Percentiles rank a stretch among this genome's conserved stretches.
Evolutionary conservation across 2,113 vertebrate genomes (phyloP).

Genomic region (Mastomys natalensis): DNA sequence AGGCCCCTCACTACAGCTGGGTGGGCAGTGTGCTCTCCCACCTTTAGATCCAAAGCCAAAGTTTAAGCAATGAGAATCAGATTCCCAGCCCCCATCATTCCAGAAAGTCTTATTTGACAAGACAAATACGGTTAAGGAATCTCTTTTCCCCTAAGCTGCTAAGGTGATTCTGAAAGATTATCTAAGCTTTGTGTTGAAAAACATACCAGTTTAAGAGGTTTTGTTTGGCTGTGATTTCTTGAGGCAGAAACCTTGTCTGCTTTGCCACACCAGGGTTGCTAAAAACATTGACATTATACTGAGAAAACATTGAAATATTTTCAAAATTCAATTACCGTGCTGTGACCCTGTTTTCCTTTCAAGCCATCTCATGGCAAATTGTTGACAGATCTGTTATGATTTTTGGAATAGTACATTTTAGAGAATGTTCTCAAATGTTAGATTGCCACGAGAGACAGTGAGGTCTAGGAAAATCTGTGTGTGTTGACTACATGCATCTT

Average conservation of each 20-base stretch:
- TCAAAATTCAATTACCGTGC: not conserved
- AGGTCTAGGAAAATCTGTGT: not conserved
- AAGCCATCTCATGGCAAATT: not conserved
- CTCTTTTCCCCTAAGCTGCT: not conserved
- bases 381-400: not conserved
- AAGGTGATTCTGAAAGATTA: not conserved
- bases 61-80: not conserved
- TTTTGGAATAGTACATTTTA: not conserved
- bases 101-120: not conserved
- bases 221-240: not conserved
- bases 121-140: not conserved
- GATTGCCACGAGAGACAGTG: not conserved
- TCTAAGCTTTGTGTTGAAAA: not conserved
- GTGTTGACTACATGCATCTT: not conserved
- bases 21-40: not conserved
- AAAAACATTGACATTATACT: not conserved
- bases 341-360: not conserved
- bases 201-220: not conserved
- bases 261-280: not conserved
- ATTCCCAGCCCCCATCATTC: not conserved
- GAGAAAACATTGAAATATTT: constrained; percentile 13
- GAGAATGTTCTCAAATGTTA: not conserved
- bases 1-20: not conserved
- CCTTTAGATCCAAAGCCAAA: not conserved
- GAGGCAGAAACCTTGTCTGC: not conserved